Evolutionary conservation across 2,888 invertebrate genomes (phyloP), one percentile per base, ranked within the genome.

Genomic region (Cordilura impudica): DNA sequence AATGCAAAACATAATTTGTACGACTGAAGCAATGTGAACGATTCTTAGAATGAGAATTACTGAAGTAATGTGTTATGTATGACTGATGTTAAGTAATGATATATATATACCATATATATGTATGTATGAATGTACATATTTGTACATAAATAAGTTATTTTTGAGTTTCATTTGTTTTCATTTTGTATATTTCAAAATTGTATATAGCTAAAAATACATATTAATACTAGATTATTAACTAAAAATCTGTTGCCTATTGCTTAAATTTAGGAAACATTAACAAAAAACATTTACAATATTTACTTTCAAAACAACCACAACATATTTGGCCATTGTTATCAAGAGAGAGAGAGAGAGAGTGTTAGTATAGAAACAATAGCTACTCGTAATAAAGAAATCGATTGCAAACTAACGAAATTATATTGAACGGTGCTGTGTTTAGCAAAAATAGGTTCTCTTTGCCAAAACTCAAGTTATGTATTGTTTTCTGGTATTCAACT

Each of bases 191-290:
- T 70, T 70, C 18, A 58, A 54, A 54, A 23, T 35, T 70, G 70
- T 60, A 66, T 35, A 73, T 67, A 69, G 58, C 14, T 43, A 47
- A 29, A 56, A 45, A 61, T 14, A 51, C 6, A 29, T 29, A 39
- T 12, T 16, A 21, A 31, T 18, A 58, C 43, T 29, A 45, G 7
- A 16, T 51, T 49, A 39, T 39, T 10, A 67, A 35, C 47, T 53
- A 43, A 58, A 39, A 71, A 66, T 65, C 35, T 71, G 65, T 71
- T 56, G 56, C 51, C 67, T 63, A 51, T 43, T 78, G 78, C 67
- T 51, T 78, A 69, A 63, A 66, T 49, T 77, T 66, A 47, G 29
- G 18, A 53, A 51, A 16, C 58, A 75, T 69, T 75, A 73, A 73
- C 35, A 74, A 21, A 61, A 61, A n/a, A 35, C 14, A 66, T 4